phyloP scores from a whole-genome alignment of 2,888 invertebrate species.

The Ichneumoninae sp. region DNA sequence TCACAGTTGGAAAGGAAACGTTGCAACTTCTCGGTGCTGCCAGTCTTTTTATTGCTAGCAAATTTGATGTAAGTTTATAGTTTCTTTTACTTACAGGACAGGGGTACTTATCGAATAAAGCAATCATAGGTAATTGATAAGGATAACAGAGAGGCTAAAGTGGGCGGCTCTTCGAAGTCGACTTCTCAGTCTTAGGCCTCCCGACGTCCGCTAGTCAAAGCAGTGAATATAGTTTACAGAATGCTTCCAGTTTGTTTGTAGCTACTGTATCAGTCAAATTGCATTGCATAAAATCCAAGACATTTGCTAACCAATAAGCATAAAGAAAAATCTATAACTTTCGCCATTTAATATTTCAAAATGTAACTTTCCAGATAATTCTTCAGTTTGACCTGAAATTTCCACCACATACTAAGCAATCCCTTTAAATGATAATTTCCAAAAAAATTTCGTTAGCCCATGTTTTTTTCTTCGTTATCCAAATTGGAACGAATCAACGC shows the following conservation, averaged over 20 bases:
- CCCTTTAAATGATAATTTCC: too few species aligned
- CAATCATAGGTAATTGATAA: background rate
- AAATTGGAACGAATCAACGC: too few species aligned
- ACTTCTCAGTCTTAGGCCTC: too few species aligned
- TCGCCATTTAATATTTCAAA: background rate
- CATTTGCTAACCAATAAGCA: background rate
- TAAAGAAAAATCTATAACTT: background rate
- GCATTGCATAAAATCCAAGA: too few species aligned
- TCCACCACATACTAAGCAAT: too few species aligned
- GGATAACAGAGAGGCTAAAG: background rate
- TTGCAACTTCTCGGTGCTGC: conserved; percentile 97
- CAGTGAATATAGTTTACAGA: background rate
- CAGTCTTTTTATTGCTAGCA: conserved; percentile 96
- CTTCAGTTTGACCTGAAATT: too few species aligned
- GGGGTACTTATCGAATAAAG: background rate
- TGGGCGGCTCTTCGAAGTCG: background rate
- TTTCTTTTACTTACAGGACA: background rate
- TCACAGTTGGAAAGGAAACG: conserved; percentile 91
- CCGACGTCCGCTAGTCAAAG: background rate
- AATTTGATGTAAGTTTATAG: conserved; percentile 93
- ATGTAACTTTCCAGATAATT: too few species aligned
- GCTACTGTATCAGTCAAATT: background rate
- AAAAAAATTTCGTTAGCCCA: too few species aligned
- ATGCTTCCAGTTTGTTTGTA: background rate
- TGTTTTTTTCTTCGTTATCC: too few species aligned